Evolutionary conservation across 2,113 vertebrate genomes (phyloP), one percentile per base, ranked within the genome.

Genomic region (Ellobius talpinus): DNA sequence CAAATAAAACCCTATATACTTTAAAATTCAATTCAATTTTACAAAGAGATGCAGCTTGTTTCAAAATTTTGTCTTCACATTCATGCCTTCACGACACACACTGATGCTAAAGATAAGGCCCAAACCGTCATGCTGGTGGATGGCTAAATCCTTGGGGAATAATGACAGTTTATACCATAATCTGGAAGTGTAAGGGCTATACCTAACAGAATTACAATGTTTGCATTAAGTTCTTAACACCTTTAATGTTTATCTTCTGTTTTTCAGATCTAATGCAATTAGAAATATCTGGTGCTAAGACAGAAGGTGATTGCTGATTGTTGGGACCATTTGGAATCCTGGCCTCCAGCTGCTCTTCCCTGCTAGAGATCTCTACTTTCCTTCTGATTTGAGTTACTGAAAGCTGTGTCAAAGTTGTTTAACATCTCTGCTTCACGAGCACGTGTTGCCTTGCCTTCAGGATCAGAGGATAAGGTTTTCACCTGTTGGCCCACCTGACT

Each of bases 161-260:
- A 63, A 39, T 90, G 36, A 42, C 16, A 68, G 17, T 76, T 92
- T 73, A 17, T 61, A 95, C 26, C 13, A 47, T 50, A 89, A 14
- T 79, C 72, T 0, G 1, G 47, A 55, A 77, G 90, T 95, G 94
- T 91, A 94, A 96, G 96, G 81, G 50, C 65, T 94, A 94, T 94
- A 94, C 47, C 85, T 95, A 88, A 52, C 26, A 96, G 70, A 95
- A 94, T 31, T 91, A 61, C 24, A 85, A 90, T 4, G 2, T 26
- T 93, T 90, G 82, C 82, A 97, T 94, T 87, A 96, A 96, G 88
- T 87, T 91, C 42, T 74, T 93, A 96, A 85, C 12, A n/a, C 9
- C 19, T 58, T 61, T 65, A 76, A 24, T n/a, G 58, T 36, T 10
- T 17, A 29, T 55, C n/a, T 78, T 86, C 58, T 7, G 21, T 73